These are phyloP conservation scores for Xestoiulus laeticollis DNA, from an alignment of 2,888 invertebrate species.

Conservation along the genomic window DNA sequence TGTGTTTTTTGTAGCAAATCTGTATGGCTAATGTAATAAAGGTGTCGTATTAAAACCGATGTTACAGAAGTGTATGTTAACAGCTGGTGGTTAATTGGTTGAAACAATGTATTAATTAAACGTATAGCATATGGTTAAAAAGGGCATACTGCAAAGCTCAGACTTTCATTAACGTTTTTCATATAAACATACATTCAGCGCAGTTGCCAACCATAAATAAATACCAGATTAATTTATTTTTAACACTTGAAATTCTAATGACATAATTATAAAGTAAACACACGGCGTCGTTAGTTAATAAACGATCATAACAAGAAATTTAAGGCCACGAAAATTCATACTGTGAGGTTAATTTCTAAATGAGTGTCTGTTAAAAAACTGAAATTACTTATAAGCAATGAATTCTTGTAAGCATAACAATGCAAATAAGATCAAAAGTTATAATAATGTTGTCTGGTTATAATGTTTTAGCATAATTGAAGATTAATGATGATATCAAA, in stretches of 20 bases:
- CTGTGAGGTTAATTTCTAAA: background rate
- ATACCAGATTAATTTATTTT: background rate
- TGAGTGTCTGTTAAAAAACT: background rate
- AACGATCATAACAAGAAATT: conserved; percentile 5
- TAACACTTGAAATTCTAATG: background rate
- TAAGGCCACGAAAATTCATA: background rate
- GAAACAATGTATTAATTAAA: conserved; percentile 24
- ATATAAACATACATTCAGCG: background rate
- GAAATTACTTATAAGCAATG: background rate
- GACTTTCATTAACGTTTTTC: background rate
- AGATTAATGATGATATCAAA: too few relatives aligned
- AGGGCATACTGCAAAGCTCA: background rate
- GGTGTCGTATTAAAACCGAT: too few relatives aligned
- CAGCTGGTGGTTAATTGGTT: too few relatives aligned
- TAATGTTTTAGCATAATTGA: too few relatives aligned
- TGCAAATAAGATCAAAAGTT: background rate
- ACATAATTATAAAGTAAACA: background rate
- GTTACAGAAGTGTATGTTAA: background rate
- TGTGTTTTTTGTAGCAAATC: too few relatives aligned
- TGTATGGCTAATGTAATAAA: too few relatives aligned
- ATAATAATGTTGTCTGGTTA: background rate
- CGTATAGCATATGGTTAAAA: background rate
- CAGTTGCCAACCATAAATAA: background rate
- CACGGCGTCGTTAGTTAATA: background rate
- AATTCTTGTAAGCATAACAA: conserved; percentile 2